Base-by-base conservation (phyloP, 2,113 vertebrate genomes). In the Riparia riparia region DNA sequence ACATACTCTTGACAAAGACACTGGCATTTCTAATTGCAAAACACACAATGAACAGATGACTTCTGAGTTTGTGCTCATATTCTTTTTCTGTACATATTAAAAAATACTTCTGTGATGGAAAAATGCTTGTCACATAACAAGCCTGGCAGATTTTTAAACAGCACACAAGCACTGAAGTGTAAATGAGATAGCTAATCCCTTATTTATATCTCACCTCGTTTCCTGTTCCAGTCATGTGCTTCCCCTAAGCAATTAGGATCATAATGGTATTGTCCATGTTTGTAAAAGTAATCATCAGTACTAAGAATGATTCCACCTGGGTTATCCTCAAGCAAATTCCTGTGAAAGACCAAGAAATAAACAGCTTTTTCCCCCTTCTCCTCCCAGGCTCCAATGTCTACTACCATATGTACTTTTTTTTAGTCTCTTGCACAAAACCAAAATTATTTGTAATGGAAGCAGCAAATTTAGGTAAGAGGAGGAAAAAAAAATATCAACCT, bases 151-250 rank as follows among this genome's bases (percentile, higher is more conserved):
- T 90, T 93, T 82, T 82, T 50, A 58, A 77, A 66, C 14, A 74
- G 49, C 41, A 73, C n/a, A 45, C 26, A 79, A 71, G 56, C 51
- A 54, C 0, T 56, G 51, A 89, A 82, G 24, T 42, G 58, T 45
- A 90, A 82, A 85, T 29, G 37, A 47, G 18, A 45, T 70, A 78
- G 5, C 37, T 79, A 90, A 63, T 81, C 18, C 45, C 39, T 72
- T 84, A 61, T 39, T 68, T 76, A 77, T 54, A 81, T 86, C 98
- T 97, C 97, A 99, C 99, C 99, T 99, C 98, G 98, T 82, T 98
- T 98, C 84, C 99, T 98, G 95, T 99, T 99, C 99, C 99, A 99
- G 29, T 99, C 98, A 86, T 99, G 99, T 44, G 99, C 99, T 92
- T 99, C 98, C 84, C 97, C 98, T 89, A 99, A 97, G 60, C 94